Conservation (phyloP, 2,888 invertebrate species). For the Drosophila neutralis region DNA sequence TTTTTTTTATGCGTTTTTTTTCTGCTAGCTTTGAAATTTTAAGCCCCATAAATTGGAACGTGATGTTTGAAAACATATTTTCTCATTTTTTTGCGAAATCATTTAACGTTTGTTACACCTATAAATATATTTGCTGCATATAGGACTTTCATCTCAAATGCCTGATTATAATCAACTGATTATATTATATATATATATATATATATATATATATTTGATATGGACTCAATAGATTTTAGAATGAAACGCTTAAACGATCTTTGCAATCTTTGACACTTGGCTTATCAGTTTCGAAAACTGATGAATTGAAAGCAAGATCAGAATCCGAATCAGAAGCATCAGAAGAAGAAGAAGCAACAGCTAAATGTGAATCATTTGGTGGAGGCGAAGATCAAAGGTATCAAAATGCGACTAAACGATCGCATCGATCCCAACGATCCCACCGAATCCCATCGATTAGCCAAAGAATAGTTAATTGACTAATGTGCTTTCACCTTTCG, state of each 20-base stretch:
- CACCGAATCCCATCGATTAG: not conserved
- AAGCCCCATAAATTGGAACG: constrained; percentile 9
- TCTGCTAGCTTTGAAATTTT: constrained; percentile 1
- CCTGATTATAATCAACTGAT: not conserved
- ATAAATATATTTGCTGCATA: not conserved
- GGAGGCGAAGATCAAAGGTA: not conserved
- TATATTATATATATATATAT: not conserved
- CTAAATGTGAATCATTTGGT: not conserved
- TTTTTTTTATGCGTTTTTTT: not conserved
- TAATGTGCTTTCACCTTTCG: not conserved
- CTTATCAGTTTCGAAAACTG: constrained; percentile 3
- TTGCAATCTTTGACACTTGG: constrained; percentile 2
- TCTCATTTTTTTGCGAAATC: not conserved
- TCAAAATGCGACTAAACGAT: not conserved
- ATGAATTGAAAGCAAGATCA: not conserved
- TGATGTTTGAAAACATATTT: not conserved
- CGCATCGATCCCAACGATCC: too few species aligned
- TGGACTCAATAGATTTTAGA: not conserved
- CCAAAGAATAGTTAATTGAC: not conserved
- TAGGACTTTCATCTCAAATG: not conserved
- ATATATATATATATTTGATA: not conserved
- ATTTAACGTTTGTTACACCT: not conserved
- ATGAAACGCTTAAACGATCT: not conserved
- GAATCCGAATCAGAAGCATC: not conserved
- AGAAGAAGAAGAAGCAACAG: not conserved